A percentile compares a stretch with the other conserved stretches of the same genome.
These are phyloP conservation scores for Urocynchramus pylzowi DNA, from an alignment of 2,113 vertebrate species.

Conservation along the genomic window DNA sequence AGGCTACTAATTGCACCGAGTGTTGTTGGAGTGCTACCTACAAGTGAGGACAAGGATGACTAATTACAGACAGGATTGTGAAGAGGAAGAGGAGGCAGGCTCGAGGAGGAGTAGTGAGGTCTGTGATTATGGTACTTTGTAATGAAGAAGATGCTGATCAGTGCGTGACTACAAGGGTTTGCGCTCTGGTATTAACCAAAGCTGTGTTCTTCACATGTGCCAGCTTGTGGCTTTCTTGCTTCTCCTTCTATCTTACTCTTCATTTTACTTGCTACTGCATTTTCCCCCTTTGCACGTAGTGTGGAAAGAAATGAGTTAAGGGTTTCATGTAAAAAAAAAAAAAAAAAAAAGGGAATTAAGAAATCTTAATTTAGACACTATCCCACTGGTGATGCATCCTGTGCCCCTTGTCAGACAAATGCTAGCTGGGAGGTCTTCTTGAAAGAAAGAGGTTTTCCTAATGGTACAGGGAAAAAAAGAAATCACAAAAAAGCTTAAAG, in stretches of 20 bases:
- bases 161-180: background rate
- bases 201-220: background rate
- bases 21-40: background rate
- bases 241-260: background rate
- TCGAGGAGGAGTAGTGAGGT: background rate
- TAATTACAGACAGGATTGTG: background rate
- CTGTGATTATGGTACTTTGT: background rate
- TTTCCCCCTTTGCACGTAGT: background rate
- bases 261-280: background rate
- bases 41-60: background rate
- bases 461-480: background rate
- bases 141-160: background rate
- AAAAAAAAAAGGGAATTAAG: background rate
- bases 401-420: background rate
- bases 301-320: background rate
- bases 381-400: background rate
- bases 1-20: background rate
- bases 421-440: background rate
- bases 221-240: background rate
- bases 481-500: background rate
- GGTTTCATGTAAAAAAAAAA: background rate
- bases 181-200: background rate
- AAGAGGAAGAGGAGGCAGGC: slow-evolving; percentile 1
- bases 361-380: background rate
- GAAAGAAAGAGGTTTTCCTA: background rate